phyloP scores from a whole-genome alignment of 2,113 vertebrate genomes.

The Xyliphius kryptos region DNA sequence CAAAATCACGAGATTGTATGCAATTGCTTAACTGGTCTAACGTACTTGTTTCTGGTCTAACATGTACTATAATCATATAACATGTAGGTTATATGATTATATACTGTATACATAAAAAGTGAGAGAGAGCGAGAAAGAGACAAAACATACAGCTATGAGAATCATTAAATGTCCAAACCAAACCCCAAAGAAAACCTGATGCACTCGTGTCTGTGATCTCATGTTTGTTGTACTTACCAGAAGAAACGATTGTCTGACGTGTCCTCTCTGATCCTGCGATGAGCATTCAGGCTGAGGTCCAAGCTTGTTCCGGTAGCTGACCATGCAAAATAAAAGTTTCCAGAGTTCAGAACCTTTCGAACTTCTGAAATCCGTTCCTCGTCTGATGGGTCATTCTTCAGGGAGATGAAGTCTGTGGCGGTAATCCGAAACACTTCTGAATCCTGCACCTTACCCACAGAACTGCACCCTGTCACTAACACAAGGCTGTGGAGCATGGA shows the following conservation, averaged over 20 bases:
- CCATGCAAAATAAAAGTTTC: slow-evolving; percentile 97
- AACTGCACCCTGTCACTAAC: slow-evolving; percentile 93
- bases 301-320: slow-evolving; percentile 81
- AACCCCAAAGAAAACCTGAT: no score
- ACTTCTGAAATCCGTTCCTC: slow-evolving; percentile 91
- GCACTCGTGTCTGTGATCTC: no score
- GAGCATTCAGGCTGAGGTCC: slow-evolving; percentile 92
- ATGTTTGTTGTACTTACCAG: slow-evolving; percentile 71
- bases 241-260: slow-evolving; percentile 94
- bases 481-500: slow-evolving; percentile 89
- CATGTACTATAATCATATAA: no score
- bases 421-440: slow-evolving; percentile 96
- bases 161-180: no score
- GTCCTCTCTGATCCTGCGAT: slow-evolving; percentile 83
- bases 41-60: no score
- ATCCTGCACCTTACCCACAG: slow-evolving; percentile 94
- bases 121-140: no score
- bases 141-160: no score
- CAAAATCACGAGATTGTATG: no score
- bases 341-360: slow-evolving; percentile 88
- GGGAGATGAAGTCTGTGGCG: slow-evolving; percentile 87
- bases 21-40: no score
- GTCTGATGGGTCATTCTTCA: slow-evolving; percentile 77
- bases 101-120: no score
- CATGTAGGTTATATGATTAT: no score